A percentile compares a stretch with the other conserved stretches of the same genome.
These are phyloP conservation scores for Adelosebastes latens DNA, from an alignment of 2,797 vertebrate species.

Conservation along the genomic window DNA sequence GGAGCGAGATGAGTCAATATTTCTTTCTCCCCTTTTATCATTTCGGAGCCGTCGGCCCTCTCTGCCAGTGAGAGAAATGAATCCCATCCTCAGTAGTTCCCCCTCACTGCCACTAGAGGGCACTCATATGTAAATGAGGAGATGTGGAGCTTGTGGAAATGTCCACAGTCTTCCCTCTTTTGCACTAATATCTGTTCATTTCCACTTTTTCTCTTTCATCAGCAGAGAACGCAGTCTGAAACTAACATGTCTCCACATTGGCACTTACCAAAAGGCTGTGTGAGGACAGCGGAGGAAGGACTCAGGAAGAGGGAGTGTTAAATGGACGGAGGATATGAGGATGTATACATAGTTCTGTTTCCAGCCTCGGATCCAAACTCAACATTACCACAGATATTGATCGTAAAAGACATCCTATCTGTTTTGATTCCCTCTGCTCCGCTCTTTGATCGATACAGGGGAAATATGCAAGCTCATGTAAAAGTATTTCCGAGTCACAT, in stretches of 20 bases:
- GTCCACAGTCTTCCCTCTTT: neutral
- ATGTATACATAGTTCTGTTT: neutral
- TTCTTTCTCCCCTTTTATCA: conserved; percentile 38
- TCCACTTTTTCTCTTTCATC: conserved; percentile 6
- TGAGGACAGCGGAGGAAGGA: neutral
- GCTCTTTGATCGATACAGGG: conserved; percentile 38
- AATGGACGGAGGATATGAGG: conserved; percentile 12
- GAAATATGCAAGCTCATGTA: conserved; percentile 63
- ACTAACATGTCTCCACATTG: neutral
- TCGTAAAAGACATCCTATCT: conserved; percentile 52
- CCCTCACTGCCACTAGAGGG: conserved; percentile 69
- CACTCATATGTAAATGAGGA: conserved; percentile 56
- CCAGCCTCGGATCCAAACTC: conserved; percentile 37
- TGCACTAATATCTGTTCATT: conserved; percentile 1
- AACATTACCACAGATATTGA: conserved; percentile 55
- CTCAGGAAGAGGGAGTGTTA: neutral
- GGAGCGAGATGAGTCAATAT: conserved; percentile 52
- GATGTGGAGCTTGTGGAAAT: neutral
- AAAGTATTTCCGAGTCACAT: conserved; percentile 49
- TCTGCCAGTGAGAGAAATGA: conserved; percentile 38
- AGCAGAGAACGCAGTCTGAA: conserved; percentile 14
- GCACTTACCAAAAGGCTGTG: neutral
- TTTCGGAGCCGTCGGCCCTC: conserved; percentile 36
- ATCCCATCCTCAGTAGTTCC: conserved; percentile 16
- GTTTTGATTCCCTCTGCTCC: conserved; percentile 25